These are phyloP conservation scores for Mormyrus proboscirostris DNA, from an alignment of 2,797 vertebrate species.

Conservation along the genomic window DNA sequence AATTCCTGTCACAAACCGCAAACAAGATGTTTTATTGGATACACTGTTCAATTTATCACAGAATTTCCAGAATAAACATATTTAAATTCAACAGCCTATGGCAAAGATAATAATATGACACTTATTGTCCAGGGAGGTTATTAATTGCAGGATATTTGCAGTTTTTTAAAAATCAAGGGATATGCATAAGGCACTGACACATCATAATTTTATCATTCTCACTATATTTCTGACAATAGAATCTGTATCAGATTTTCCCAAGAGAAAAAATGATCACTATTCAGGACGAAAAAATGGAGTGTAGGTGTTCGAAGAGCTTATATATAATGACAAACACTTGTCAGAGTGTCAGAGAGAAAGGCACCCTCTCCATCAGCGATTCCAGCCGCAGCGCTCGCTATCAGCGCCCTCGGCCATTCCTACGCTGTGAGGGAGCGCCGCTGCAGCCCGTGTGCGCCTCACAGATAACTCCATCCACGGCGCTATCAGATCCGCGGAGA, in stretches of 20 bases:
- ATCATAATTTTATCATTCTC: background rate
- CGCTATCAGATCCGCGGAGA: background rate
- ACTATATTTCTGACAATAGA: background rate
- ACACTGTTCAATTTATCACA: background rate
- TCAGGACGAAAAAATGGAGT: background rate
- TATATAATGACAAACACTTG: background rate
- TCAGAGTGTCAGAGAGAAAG: background rate
- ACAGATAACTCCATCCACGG: background rate
- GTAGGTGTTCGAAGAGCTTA: background rate
- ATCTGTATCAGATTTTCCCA: background rate
- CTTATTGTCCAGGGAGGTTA: background rate
- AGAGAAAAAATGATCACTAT: background rate
- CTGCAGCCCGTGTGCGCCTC: background rate
- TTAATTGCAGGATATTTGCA: background rate
- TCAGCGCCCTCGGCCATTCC: background rate
- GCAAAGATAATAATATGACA: background rate
- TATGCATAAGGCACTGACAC: background rate
- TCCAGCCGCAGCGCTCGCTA: background rate
- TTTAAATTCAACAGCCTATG: background rate
- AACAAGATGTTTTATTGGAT: background rate
- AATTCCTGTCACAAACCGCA: background rate
- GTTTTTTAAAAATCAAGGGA: background rate
- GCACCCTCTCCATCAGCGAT: background rate
- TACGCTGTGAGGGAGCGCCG: background rate
- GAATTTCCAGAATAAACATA: background rate